Evolutionary conservation across 2,888 invertebrate species (phyloP), one percentile per base, ranked within the genome.

Genomic region (Caenorhabditis panamensis): DNA sequence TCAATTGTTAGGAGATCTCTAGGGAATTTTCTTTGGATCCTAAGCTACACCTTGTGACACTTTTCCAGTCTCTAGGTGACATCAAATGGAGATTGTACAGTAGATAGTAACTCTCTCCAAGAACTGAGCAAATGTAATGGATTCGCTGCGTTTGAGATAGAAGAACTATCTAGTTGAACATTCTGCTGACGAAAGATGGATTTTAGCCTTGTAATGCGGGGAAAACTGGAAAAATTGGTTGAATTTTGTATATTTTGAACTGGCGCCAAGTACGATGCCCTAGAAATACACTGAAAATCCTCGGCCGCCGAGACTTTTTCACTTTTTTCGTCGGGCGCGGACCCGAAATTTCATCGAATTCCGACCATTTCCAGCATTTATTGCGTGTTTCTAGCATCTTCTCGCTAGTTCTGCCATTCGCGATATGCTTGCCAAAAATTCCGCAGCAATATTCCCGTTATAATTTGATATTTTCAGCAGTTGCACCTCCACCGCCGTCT

Each of bases 401-500:
- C 5, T 36, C 11, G 5, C 36, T 36, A 36, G 36, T 41, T 41
- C 13, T 31, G 9, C 5, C 4, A 6, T 4, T 31, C 9, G 4
- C 31, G 9, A 41, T 9, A 9, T 9, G 31, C 31, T 31, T 31
- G 4, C 31, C 9, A 9, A 31, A 31, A 31, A 41, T 2, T 9
- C n/a, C n/a, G n/a, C n/a, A n/a, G n/a, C n/a, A n/a, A n/a, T n/a
- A n/a, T n/a, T n/a, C n/a, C n/a, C n/a, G n/a, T n/a, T n/a, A n/a
- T n/a, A n/a, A n/a, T n/a, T n/a, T n/a, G n/a, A n/a, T 97, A 97
- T 92, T 93, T 99, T 64, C 92, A 99, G 82, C 93, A 93, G 84
- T 91, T 92, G 56, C 97, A 98, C 90, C 99, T 98, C 91, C 98
- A n/a, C 97, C 49, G 98, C 98, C 37, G 97, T 99, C 85, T 94